These are phyloP conservation scores for Speoplatyrhinus poulsoni DNA, from an alignment of 2,113 vertebrate species.

Conservation along the genomic window DNA sequence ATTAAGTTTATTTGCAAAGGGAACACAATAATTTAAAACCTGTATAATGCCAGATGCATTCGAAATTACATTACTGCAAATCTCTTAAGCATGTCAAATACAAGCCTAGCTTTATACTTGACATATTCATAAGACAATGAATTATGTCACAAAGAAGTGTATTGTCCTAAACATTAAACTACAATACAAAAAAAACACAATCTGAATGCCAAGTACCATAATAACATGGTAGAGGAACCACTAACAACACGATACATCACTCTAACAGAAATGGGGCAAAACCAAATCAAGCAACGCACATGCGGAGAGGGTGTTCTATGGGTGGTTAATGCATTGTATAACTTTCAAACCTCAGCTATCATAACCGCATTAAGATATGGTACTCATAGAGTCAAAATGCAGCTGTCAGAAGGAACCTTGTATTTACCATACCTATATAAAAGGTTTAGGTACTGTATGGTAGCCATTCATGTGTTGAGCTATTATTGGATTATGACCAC, in stretches of 20 bases:
- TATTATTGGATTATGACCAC: no score
- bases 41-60: not conserved
- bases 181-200: constrained; percentile 4
- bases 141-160: not conserved
- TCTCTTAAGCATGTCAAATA: not conserved
- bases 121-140: constrained; percentile 1
- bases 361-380: not conserved
- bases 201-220: constrained; percentile 11
- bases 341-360: not conserved
- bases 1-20: not conserved
- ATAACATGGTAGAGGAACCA: constrained; percentile 10
- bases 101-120: not conserved
- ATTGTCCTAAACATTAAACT: not conserved
- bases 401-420: no score
- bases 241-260: constrained; percentile 11
- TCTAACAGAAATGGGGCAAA: constrained; percentile 3
- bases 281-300: not conserved
- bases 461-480: no score
- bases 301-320: not conserved
- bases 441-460: no score
- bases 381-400: no score
- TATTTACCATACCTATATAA: no score
- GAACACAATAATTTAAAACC: not conserved
- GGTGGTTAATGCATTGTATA: not conserved
- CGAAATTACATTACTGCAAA: not conserved